Base-by-base conservation (phyloP, 2,113 vertebrate genomes). In the Ameiurus melas region DNA sequence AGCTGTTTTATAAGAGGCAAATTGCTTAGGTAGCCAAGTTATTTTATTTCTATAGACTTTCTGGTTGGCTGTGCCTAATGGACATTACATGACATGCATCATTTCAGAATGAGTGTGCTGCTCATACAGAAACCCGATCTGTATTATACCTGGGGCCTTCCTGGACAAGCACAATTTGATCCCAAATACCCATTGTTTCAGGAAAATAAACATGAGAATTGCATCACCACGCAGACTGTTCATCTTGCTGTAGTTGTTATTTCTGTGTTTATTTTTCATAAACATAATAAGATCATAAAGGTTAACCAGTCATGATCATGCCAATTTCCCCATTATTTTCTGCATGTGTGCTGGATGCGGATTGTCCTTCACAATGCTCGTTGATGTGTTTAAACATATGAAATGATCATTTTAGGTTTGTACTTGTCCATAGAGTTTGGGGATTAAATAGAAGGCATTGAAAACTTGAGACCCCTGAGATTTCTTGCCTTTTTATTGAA, bases 111-210 rank as follows among this genome's bases (percentile, higher is more conserved):
- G 39, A 43, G 39, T 75, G 39, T 43, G 36, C 17, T 22, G 39
- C 73, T 47, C 39, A n/a, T 51, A 36, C 36, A 36, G 22, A 51
- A 51, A 78, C 75, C 14, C 43, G 14, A 78, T 78, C 75, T 78
- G 22, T 27, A 27, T 51, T 51, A 51, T 51, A 78, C 43, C 75
- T 51, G 0, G 4, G 10, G 25, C 43, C 47, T 79, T 17, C 47
- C 47, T 79, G 47, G 77, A 79, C 47, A 53, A 79, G 77, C 77
- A 53, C 12, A 79, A 27, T 77, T 77, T 77, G 73, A 77, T 77
- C 73, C 39, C 20, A 12, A 77, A 47, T 77, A 77, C 36, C 39
- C 22, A 77, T 5, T 77, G 73, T 85, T 30, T 81, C 17, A 17
- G 58, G 53, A 55, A 58, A 81, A 81, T 36, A 81, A 81, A 81